These are phyloP conservation scores for Falco rusticolus DNA, from an alignment of 2,797 vertebrate species.

Conservation along the genomic window DNA sequence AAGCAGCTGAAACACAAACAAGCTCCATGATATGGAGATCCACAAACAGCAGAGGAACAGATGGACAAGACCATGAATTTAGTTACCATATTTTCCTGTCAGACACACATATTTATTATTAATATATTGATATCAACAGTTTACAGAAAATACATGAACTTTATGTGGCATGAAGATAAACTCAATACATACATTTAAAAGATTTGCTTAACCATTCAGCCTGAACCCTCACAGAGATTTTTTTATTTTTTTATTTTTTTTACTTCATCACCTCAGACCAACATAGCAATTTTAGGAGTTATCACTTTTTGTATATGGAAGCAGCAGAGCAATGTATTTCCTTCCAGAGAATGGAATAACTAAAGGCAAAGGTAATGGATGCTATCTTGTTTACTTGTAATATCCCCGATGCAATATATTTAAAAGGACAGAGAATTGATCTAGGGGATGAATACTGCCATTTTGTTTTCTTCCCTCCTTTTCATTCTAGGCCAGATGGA, in stretches of 20 bases:
- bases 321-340: background rate
- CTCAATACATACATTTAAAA: background rate
- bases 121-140: background rate
- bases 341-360: background rate
- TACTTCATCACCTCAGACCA: background rate
- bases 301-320: background rate
- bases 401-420: background rate
- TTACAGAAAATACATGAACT: background rate
- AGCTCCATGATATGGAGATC: background rate
- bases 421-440: background rate
- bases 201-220: background rate
- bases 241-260: background rate
- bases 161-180: background rate
- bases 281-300: background rate
- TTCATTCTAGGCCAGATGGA: background rate
- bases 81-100: background rate
- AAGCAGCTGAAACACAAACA: constrained; percentile 1
- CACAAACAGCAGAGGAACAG: background rate
- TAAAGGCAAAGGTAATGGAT: background rate
- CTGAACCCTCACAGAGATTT: background rate
- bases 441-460: background rate
- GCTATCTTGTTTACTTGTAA: background rate
- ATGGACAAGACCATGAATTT: background rate
- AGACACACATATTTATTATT: constrained; percentile 23
- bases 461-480: background rate